Percentiles rank a stretch among this genome's conserved stretches.
Conservation (phyloP, 2,888 invertebrate genomes). For the Lithosia quadra region DNA sequence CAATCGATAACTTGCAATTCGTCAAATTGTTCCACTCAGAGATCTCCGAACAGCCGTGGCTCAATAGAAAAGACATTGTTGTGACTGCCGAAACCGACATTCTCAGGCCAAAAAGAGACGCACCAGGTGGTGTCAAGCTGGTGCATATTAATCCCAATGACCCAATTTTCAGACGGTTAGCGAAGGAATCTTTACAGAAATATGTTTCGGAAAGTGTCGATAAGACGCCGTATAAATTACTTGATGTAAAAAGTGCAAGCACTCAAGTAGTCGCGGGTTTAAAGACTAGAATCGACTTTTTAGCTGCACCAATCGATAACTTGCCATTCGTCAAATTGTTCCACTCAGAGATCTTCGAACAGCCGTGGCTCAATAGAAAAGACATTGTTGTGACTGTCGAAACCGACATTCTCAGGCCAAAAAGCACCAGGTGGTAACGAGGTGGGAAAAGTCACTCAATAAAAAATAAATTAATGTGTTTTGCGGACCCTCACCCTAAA, state of each 20-base stretch:
- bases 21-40: slow-evolving; percentile 51
- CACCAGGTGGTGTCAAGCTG: slow-evolving; percentile 29
- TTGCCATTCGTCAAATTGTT: slow-evolving; percentile 38
- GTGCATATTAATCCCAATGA: slow-evolving; percentile 33
- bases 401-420: slow-evolving; percentile 34
- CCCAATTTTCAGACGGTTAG: slow-evolving; percentile 39
- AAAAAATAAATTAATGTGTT: too few species aligned
- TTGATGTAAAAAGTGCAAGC: slow-evolving; percentile 38
- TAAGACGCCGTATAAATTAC: slow-evolving; percentile 28
- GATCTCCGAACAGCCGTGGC: slow-evolving; percentile 54
- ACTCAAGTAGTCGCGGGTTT: slow-evolving; percentile 49
- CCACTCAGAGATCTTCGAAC: slow-evolving; percentile 53
- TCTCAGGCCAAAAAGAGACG: slow-evolving; percentile 33
- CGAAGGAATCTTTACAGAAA: slow-evolving; percentile 49
- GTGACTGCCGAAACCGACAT: slow-evolving; percentile 11
- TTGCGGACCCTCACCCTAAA: too few species aligned
- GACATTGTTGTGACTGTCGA: not conserved
- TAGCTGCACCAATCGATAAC: slow-evolving; percentile 24
- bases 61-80: slow-evolving; percentile 30
- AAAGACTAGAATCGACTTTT: slow-evolving; percentile 43
- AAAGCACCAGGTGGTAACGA: slow-evolving; percentile 32
- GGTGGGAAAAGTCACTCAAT: too few species aligned
- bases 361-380: slow-evolving; percentile 47
- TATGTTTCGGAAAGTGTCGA: slow-evolving; percentile 34
- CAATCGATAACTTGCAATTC: not conserved